Base-by-base conservation (phyloP, 2,797 vertebrate genomes). In the Nyctalus aviator region DNA sequence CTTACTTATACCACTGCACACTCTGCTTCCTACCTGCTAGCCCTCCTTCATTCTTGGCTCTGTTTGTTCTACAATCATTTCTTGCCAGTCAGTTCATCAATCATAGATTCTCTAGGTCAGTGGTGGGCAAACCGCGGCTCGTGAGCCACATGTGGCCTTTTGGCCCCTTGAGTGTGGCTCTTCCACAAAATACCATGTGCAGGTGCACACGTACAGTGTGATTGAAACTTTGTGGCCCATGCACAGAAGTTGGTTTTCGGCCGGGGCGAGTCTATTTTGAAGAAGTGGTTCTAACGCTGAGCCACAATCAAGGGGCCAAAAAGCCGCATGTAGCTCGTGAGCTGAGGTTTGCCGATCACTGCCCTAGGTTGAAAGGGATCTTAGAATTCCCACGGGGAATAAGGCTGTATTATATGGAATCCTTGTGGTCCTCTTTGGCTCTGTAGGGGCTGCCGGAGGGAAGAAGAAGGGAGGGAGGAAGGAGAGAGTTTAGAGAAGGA, bases 51-150 rank as follows among this genome's bases (percentile, higher is more conserved):
- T 68, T 78, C 64, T 79, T 88, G 18, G 27, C 35, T 96, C 88
- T 75, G 68, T 59, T 92, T 55, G 53, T 93, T 83, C 59, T 89
- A 59, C 5, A 72, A 32, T 66, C 48, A 90, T 75, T 91, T 95
- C 55, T 88, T 91, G 69, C 46, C 37, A 66, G 57, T 81, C 35
- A 7, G 71, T 90, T 95, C 84, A 92, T 93, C 46, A 73, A 81
- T 57, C 30, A 86, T 86, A 93, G 18, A 83, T 88, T 85, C 62
- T 41, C 35, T 71, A 76, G 76, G 69, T 91, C 48, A 50, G 48
- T 50, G 14, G 48, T 50, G 3, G 48, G 48, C 48, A 50, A 50
- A 50, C 48, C 4, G 15, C 3, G 5, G 48, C 48, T 50, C 4
- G 14, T 14, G 15, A 50, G 48, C 48, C 48, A 50, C 48, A 17